phyloP scores from a whole-genome alignment of 2,113 vertebrate genomes.

The Crotalus helleri region DNA sequence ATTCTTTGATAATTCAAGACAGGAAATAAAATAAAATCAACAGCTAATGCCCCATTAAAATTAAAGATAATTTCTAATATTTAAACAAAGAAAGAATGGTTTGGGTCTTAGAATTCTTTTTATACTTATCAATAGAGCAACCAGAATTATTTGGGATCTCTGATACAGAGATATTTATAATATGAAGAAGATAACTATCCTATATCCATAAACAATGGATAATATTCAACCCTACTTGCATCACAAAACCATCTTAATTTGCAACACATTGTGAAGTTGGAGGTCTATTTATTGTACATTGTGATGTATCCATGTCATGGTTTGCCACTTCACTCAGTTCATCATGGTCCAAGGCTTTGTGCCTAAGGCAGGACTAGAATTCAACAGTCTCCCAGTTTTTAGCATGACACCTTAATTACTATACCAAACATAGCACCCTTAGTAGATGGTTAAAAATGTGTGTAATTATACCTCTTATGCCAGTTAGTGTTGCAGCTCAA shows the following conservation, averaged over 20 bases:
- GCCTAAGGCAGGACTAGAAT: too few relatives aligned
- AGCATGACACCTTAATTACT: too few relatives aligned
- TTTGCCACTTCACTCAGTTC: neutral
- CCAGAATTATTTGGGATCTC: neutral
- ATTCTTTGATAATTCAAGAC: neutral
- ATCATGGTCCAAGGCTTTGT: too few relatives aligned
- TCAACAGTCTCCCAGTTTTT: too few relatives aligned
- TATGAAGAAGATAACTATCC: neutral
- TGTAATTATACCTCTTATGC: neutral
- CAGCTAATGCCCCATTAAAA: neutral
- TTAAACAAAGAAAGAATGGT: neutral
- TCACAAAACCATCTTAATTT: neutral
- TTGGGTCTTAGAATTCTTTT: neutral
- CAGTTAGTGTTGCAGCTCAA: neutral
- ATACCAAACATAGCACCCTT: neutral
- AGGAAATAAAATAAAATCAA: neutral
- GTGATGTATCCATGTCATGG: neutral
- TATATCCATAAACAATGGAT: too few relatives aligned
- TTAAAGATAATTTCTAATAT: neutral
- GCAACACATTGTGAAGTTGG: neutral
- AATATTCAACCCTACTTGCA: neutral
- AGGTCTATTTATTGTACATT: neutral
- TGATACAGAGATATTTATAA: neutral
- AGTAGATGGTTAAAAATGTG: neutral
- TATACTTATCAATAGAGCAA: neutral